Evolutionary conservation across 2,888 invertebrate species (phyloP).

Genomic region (Patella depressa): DNA sequence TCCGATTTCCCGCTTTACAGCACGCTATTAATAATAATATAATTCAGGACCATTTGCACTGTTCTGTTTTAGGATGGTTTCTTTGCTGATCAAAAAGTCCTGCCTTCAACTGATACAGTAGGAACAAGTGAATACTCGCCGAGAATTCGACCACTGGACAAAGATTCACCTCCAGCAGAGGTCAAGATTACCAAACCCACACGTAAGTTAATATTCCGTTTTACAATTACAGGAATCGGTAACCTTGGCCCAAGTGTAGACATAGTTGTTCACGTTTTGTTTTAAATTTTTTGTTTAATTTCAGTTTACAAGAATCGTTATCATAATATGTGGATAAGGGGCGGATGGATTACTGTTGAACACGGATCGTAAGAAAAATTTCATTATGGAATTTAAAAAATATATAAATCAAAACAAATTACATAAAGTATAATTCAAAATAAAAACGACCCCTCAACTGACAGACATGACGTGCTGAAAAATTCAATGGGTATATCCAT

Average conservation of each 20-base stretch:
- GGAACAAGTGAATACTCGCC: not conserved
- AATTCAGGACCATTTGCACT: not conserved
- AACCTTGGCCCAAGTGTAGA: no score
- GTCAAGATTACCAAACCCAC: not conserved
- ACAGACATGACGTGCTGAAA: no score
- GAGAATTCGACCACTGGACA: not conserved
- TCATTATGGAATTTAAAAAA: not conserved
- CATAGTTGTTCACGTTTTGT: no score
- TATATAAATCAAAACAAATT: no score
- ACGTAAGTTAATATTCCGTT: not conserved
- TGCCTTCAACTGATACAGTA: not conserved
- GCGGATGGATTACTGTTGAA: not conserved
- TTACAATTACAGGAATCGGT: no score
- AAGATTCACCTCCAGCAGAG: not conserved
- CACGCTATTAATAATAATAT: no score
- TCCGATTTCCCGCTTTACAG: no score
- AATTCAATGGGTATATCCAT: no score
- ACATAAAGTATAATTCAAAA: no score
- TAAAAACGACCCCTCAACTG: no score
- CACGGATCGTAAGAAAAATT: conserved; percentile 19
- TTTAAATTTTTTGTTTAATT: not conserved
- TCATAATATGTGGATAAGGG: conserved; percentile 19
- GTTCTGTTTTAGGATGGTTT: not conserved
- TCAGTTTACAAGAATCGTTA: conserved; percentile 23
- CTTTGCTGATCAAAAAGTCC: not conserved